Base-by-base conservation (phyloP, 2,113 vertebrate species). In the Sinocyclocheilus anshuiensis region DNA sequence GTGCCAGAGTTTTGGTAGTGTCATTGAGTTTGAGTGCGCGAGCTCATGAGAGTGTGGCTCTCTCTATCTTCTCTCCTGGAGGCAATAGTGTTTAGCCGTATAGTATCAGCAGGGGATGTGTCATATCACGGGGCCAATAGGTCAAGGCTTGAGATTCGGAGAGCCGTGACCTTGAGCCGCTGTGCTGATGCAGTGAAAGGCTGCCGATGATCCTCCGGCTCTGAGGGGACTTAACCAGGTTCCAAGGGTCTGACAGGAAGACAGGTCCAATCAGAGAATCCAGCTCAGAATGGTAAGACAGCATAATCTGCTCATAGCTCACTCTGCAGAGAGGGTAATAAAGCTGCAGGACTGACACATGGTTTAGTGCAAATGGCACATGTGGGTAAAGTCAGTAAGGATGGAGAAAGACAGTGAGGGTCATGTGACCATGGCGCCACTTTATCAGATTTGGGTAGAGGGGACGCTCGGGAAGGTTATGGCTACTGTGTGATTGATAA, bases 1-100 rank as follows among this genome's bases (percentile, higher is more conserved):
- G 91, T 92, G 92, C 91, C 92, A 93, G 90, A 93, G 90, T 94
- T 92, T 81, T 91, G 80, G 86, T 91, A 77, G 86, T 83, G 86
- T 79, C 81, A 26, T 26, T n/a, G 71, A 82, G 91, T 84, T 83
- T 45, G 69, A 71, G 42, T 22, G 45, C 65, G 29, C 26, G 18
- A 63, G 61, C 63, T 42, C 26, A 67, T 33, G 67, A 26, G 26
- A 63, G 65, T 86, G 71, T 45, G 77, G 59, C 53, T 77, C 83
- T 83, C 45, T 86, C 81, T 15, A 55, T 88, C 45, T 86, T 59
- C 50, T 76, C 85, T 15, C n/a, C 50, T 20, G 59, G 77, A 65
- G 83, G 53, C 63, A 82, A 87, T 83, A 75, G 71, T 12, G 42
- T 65, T 87, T 50, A 67, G 78, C 63, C 63, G 33, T 48, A 82